Evolutionary conservation across 2,888 invertebrate genomes (phyloP), one percentile per base, ranked within the genome.

Genomic region (Gisinianus flammeolus): DNA sequence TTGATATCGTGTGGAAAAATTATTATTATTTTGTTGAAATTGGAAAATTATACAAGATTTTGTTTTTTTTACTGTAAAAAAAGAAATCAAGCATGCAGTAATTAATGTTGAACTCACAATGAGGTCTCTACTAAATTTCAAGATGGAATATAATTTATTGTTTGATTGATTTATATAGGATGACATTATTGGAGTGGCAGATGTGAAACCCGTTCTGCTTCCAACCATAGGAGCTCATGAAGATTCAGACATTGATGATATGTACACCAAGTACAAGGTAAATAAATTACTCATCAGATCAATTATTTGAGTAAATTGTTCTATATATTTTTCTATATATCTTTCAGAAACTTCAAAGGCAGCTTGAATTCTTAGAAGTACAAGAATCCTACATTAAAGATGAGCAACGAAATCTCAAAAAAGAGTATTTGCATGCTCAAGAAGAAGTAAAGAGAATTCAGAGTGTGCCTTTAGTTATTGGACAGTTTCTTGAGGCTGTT

Each of bases 371-470:
- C 87, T 89, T 99, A 12, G 96, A 97, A 87, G 98, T 99, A 0
- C 98, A 99, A 89, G 99, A 99, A 87, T 98, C 98, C 86, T 99
- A 99, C 87, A 98, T 99, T 76, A 99, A 99, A 88, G 97, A 98
- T 90, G 99, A 99, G 88, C 98, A 98, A 87, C 92, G 98, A 77
- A 99, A 99, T 88, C 89, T 99, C 76, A 98, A 98, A 87, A 99
- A 99, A 86, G 99, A 99, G 87, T 97, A 98, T 88, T 90, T 99
- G 1, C 99, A 99, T 88, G 99, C 99, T 0, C 98, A 99, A 86
- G 95, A 95, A 86, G 95, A 96, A 89, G 98, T 99, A 0, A 99
- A 99, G 87, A 91, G 98, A 64, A 99, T 99, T 86, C 98, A 99
- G 87, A 98, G 98, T 81, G 99, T 99, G 28, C 99, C 99, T 0